Evolutionary conservation across 2,113 vertebrate genomes (phyloP).

Genomic region (Ranitomeya imitator): DNA sequence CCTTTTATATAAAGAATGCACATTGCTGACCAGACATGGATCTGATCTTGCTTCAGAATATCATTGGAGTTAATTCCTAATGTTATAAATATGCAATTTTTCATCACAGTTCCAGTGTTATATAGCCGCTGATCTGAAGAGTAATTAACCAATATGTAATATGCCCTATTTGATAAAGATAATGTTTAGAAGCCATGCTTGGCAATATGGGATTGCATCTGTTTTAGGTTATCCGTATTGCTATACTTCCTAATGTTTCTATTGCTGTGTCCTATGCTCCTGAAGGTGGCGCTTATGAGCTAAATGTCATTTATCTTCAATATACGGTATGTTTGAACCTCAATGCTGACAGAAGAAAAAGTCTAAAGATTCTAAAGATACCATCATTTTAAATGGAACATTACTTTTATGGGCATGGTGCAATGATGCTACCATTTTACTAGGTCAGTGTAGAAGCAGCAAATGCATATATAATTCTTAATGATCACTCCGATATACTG

Average conservation of each 20-base stretch:
- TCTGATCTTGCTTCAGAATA: background rate
- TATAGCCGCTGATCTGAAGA: background rate
- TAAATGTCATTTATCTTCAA: background rate
- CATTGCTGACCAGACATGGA: background rate
- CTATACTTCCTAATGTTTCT: background rate
- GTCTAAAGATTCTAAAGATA: background rate
- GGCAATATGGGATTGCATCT: background rate
- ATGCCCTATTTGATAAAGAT: background rate
- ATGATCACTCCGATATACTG: background rate
- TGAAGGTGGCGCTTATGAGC: conserved; percentile 52
- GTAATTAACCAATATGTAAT: conserved; percentile 10
- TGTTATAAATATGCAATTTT: background rate
- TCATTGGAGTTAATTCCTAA: background rate
- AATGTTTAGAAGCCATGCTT: background rate
- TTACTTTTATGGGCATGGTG: background rate
- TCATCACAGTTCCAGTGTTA: background rate
- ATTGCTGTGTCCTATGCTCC: background rate
- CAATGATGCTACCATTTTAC: conserved; percentile 12
- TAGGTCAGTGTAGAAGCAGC: background rate
- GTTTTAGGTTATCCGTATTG: background rate
- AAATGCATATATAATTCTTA: background rate
- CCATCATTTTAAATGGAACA: conserved; percentile 4
- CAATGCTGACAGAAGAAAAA: background rate
- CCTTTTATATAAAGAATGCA: background rate
- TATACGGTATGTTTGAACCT: background rate